Evolutionary conservation across 1,140 invertebrate genomes (phyloP).

Genomic region (Heliconius hermathena): DNA sequence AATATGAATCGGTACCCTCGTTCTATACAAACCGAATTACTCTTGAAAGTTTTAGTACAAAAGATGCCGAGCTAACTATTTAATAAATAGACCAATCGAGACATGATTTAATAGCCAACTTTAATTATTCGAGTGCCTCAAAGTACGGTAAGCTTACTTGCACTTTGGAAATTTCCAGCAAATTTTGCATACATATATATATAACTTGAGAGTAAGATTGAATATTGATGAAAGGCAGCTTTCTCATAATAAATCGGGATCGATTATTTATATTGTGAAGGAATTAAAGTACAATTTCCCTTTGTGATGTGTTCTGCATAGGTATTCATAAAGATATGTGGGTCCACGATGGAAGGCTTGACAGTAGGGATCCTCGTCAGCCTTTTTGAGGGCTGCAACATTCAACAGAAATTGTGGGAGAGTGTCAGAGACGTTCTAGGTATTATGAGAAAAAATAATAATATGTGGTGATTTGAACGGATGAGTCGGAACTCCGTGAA

Average conservation of each 20-base stretch:
- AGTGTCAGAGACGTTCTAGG: too few relatives aligned
- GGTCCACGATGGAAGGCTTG: too few relatives aligned
- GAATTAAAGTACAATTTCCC: too few relatives aligned
- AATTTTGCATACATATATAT: conserved; percentile 12
- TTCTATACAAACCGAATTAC: background rate
- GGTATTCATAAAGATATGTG: too few relatives aligned
- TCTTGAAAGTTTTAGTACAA: background rate
- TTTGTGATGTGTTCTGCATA: too few relatives aligned
- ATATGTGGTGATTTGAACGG: too few relatives aligned
- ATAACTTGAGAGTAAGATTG: background rate
- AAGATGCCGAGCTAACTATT: background rate
- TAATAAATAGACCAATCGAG: conserved; percentile 9
- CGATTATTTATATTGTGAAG: background rate
- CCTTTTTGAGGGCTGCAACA: too few relatives aligned
- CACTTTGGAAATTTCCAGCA: conserved; percentile 2
- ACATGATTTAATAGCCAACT: conserved; percentile 9
- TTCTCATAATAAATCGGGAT: background rate
- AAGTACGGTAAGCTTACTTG: conserved; percentile 9
- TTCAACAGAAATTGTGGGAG: too few relatives aligned
- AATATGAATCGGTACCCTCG: background rate
- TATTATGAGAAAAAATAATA: too few relatives aligned
- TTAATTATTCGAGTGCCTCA: background rate
- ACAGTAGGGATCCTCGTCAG: too few relatives aligned
- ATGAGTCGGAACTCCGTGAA: too few relatives aligned
- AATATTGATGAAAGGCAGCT: conserved; percentile 9